Base-by-base conservation (phyloP, 53 echinoderm and acorn worm genomes). In the Echinometra lucunter region DNA sequence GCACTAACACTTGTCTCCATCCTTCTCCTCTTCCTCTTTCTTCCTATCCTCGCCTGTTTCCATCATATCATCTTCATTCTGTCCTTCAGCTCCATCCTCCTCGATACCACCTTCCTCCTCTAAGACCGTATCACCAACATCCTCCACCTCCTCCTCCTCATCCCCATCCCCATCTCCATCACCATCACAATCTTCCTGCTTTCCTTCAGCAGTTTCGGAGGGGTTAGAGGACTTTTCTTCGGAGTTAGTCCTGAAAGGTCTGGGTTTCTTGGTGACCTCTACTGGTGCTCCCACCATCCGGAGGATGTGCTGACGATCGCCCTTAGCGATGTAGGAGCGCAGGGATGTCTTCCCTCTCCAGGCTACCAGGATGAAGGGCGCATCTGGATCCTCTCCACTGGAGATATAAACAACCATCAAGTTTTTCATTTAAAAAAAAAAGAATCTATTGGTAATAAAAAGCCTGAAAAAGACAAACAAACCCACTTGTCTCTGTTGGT, bases 311-410 rank as follows among this genome's bases (percentile, higher is more conserved):
- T 97, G 95, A 34, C 98, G 97, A 90, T 97, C 97, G 80, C 96
- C 96, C 96, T 97, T 98, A 80, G 97, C 93, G 40, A 98, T 94
- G 91, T 97, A 98, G n/a, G 97, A 98, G 28, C 98, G 96, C 40
- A 97, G 96, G 37, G 98, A 98, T 25, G 96, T 95, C 95, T 97
- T 98, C 57, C 98, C 98, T 28, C 97, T 95, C 98, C 98, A 98
- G 13, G 97, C 98, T 32, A 96, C 96, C 34, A 98, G 91, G 88
- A 97, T 89, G 74, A 98, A 66, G 5, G 96, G 92, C 32, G 96
- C 82, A 15, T 96, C 96, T 19, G 92, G 89, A n/a, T 82, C 37
- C n/a, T 66, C 88, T 6, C 94, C 47, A 42, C 94, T 95, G 88
- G 3, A 69, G 60, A 57, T 19, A 47, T 2, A 92, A 55, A n/a